Evolutionary conservation across 2,888 invertebrate genomes (phyloP).

Genomic region (Leptinotarsa tumamoca): DNA sequence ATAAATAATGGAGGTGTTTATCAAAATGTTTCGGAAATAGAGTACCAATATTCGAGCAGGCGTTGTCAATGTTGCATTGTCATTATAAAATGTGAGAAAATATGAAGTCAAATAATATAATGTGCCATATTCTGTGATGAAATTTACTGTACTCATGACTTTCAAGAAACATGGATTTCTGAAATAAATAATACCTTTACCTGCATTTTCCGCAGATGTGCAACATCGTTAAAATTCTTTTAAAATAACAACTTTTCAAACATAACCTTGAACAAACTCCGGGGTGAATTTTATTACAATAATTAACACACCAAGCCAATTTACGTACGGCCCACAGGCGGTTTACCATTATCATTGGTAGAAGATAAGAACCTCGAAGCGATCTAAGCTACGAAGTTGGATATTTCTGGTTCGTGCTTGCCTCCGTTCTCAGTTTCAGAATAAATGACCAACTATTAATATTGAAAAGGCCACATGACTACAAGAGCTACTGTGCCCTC

Average conservation of each 20-base stretch:
- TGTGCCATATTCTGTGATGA: background rate
- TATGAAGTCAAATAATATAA: background rate
- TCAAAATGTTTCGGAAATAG: too few species aligned
- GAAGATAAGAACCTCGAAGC: background rate
- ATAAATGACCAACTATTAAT: slow-evolving; percentile 40
- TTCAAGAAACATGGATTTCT: background rate
- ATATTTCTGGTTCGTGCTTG: slow-evolving; percentile 11
- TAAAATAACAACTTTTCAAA: slow-evolving; percentile 21
- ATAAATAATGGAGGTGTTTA: too few species aligned
- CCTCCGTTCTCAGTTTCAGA: slow-evolving; percentile 19
- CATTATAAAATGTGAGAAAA: background rate
- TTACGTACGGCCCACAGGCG: slow-evolving; percentile 14
- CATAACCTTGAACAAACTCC: slow-evolving; percentile 5
- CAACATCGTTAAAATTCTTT: slow-evolving; percentile 26
- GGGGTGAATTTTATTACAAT: slow-evolving; percentile 20
- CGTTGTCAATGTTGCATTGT: too few species aligned
- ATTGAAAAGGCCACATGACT: slow-evolving; percentile 34
- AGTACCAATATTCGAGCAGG: too few species aligned
- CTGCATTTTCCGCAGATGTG: slow-evolving; percentile 3
- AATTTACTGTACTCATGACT: background rate
- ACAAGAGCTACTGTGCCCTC: slow-evolving; percentile 34
- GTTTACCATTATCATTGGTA: slow-evolving; percentile 11
- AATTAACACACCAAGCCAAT: slow-evolving; percentile 26
- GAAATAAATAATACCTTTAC: background rate
- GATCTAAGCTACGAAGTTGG: slow-evolving; percentile 7